These are phyloP conservation scores for Camarhynchus parvulus DNA, from an alignment of 2,113 vertebrate genomes.

Conservation along the genomic window DNA sequence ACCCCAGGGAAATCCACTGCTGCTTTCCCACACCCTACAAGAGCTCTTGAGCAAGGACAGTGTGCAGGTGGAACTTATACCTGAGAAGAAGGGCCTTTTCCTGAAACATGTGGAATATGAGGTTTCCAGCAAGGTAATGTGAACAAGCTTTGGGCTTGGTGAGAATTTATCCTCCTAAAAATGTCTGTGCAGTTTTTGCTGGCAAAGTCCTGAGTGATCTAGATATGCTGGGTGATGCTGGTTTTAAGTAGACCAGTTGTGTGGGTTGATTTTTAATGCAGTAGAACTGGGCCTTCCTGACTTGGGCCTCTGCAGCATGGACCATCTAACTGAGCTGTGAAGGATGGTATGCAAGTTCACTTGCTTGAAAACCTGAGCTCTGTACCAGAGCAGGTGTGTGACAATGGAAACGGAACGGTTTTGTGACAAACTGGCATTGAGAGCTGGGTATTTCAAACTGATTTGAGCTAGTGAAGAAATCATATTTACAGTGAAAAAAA, in stretches of 20 bases:
- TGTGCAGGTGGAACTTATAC: constrained; percentile 91
- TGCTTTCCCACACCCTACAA: constrained; percentile 82
- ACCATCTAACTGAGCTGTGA: neutral
- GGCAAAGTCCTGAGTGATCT: neutral
- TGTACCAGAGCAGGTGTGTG: neutral
- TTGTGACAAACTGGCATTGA: rapidly evolving
- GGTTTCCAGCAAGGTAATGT: constrained; percentile 88
- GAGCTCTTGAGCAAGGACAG: constrained; percentile 86
- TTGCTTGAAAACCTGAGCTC: neutral
- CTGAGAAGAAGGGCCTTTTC: constrained; percentile 97
- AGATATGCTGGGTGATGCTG: neutral
- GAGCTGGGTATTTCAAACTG: neutral
- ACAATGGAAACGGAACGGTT: rapidly evolving
- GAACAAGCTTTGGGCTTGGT: neutral
- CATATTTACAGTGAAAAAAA: neutral
- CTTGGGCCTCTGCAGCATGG: neutral
- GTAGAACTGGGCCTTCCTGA: neutral
- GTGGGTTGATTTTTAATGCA: neutral
- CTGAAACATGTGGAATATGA: constrained; percentile 98
- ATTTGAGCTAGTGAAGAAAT: neutral
- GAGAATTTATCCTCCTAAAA: neutral
- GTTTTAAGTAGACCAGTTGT: neutral
- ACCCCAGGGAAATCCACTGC: constrained; percentile 82
- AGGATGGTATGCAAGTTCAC: neutral
- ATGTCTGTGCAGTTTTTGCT: neutral